A percentile compares a stretch with the other conserved stretches of the same genome.
Conservation (phyloP, 2,888 invertebrate species). For the Incurvaria masculella region DNA sequence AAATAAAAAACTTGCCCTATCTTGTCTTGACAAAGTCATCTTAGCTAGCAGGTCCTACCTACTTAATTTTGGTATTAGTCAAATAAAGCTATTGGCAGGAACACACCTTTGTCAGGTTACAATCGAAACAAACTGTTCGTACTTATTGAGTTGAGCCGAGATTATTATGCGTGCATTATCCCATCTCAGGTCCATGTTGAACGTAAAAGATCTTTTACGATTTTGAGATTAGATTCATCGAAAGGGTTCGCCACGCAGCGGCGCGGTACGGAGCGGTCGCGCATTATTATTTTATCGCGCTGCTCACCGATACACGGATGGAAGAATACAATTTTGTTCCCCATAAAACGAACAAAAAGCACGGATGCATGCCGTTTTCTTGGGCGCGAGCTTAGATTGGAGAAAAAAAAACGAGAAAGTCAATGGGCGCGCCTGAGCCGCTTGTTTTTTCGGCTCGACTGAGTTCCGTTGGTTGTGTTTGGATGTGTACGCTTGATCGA, state of each 20-base stretch:
- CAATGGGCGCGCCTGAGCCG: not conserved
- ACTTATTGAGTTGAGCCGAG: too few relatives aligned
- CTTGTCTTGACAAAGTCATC: too few relatives aligned
- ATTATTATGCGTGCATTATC: not conserved
- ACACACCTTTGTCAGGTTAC: too few relatives aligned
- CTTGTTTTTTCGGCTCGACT: not conserved
- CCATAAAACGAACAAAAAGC: constrained; percentile 34
- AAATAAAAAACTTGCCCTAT: too few relatives aligned
- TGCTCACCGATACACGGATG: constrained; percentile 43
- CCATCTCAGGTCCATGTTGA: not conserved
- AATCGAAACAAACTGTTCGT: too few relatives aligned
- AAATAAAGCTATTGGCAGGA: too few relatives aligned
- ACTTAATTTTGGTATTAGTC: too few relatives aligned
- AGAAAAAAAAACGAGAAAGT: not conserved
- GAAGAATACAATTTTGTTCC: constrained; percentile 39
- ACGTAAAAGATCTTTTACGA: not conserved
- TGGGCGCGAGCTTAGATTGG: not conserved
- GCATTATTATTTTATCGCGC: constrained; percentile 49
- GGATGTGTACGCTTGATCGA: not conserved
- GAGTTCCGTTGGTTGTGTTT: not conserved
- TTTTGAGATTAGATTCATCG: not conserved
- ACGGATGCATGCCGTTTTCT: constrained; percentile 5
- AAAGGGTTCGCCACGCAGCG: not conserved
- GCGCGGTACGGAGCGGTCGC: not conserved
- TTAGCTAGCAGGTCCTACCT: too few relatives aligned